Evolutionary conservation across 35 echinoderm and acorn worm genomes (phyloP).

Genomic region (Lytechinus variegatus): DNA sequence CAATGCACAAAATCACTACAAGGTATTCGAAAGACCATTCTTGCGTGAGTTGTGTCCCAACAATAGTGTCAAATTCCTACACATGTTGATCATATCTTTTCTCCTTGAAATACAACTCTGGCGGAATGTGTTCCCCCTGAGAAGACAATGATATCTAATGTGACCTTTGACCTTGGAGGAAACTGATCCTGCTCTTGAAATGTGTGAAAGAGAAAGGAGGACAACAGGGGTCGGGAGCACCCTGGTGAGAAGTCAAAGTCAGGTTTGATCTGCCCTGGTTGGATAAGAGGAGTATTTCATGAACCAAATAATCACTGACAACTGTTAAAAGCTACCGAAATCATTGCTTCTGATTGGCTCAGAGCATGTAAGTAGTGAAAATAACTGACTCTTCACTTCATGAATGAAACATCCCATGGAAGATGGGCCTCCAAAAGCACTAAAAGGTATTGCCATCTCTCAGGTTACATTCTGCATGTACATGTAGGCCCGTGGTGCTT

Average conservation of each 20-base stretch:
- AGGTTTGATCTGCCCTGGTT: neutral
- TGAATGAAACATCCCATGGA: too few relatives aligned
- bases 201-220: neutral
- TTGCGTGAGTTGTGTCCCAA: neutral
- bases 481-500: too few relatives aligned
- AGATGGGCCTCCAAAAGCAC: too few relatives aligned
- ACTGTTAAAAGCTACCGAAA: too few relatives aligned
- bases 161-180: neutral
- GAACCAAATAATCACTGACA: too few relatives aligned
- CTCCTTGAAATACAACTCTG: neutral
- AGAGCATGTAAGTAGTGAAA: too few relatives aligned
- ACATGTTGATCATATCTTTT: neutral
- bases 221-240: neutral
- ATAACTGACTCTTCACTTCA: too few relatives aligned
- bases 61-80: neutral
- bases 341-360: too few relatives aligned
- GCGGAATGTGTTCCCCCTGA: neutral
- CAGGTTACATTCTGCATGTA: too few relatives aligned
- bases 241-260: neutral
- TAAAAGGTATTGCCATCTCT: too few relatives aligned
- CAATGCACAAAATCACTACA: too few relatives aligned
- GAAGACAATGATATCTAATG: neutral
- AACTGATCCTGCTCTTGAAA: neutral
- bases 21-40: neutral
- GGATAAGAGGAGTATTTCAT: neutral